Base-by-base conservation (phyloP, 2,888 invertebrate genomes). In the Macrosoma leucophasiata region DNA sequence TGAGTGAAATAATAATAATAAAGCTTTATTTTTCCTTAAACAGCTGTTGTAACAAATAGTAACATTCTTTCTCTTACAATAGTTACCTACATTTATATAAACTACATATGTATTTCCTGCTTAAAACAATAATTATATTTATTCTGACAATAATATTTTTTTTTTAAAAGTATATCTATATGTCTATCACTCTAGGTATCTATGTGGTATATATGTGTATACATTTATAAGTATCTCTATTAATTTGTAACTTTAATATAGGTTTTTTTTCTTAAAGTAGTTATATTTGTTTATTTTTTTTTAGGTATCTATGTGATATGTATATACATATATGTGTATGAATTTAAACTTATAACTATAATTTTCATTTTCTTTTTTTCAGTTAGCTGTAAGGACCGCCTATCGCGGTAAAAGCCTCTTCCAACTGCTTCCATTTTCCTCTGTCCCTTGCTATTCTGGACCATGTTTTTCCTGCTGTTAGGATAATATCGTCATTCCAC, bases 401-500 rank as follows among this genome's bases (percentile, higher is more conserved):
- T 2, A 9, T 24, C 7, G 28, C 18, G 28, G 28, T 28, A 11
- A 28, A 28, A 28, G 28, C 28, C 28, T 28, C 28, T 5, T 24
- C 12, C 24, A 24, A 12, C 12, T 12, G 5, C 5, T 24, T 7
- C 24, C 24, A 24, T n/a, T 11, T 24, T 10, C 6, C 3, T 18
- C 12, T 31, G 20, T 29, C 20, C 20, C 13, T 21, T 9, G 36
- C 36, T 14, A 17, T 4, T 23, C 31, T 36, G 7, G 18, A 13
- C 37, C 32, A 32, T 5, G 29, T 13, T 13, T n/a, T 28, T 24
- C 38, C 38, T n/a, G 33, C 38, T 15, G 26, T 25, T 13, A n/a
- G n/a, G 2, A 33, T 25, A 12, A 38, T 29, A 13, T 35, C 39
- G 20, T 39, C 35, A 23, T 23, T 18, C 33, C 33, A 38, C 26